Evolutionary conservation across 2,888 invertebrate species (phyloP), one percentile per base, ranked within the genome.

Genomic region (Acleris literana): DNA sequence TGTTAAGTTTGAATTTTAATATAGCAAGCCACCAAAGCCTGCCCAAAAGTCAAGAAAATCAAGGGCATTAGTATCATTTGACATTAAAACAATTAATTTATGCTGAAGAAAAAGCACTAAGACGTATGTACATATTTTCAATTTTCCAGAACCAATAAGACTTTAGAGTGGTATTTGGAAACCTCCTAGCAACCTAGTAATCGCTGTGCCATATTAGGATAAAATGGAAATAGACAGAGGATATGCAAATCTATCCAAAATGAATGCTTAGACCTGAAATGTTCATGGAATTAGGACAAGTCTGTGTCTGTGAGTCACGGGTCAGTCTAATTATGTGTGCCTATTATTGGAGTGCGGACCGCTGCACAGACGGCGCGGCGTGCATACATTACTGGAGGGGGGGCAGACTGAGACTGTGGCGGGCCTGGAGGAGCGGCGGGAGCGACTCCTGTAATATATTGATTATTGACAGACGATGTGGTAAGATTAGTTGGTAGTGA

Each of bases 361-460:
- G 44, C 61, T 54, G 64, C 62, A 57, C 57, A 66, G 66, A 66
- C 66, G 66, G 66, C 57, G 57, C 62, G 66, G 61, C 62, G 66
- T 57, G 66, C 56, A 66, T 66, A 66, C 55, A 61, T 65, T 61
- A 65, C 25, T 20, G 39, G 39, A 13, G 39, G 11, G 39, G 39
- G 39, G 39, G 39, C 25, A 25, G 25, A 25, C 25, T 1, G 25
- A 25, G 25, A 25, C 25, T 25, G 25, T 25, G 39, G 58, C 17
- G 9, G 44, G 60, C 33, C 33, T 44, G 51, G 0, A 16, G 29
- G 49, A 51, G 44, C 17, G 16, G 60, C 60, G 51, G 33, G 13
- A 33, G 65, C 65, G 65, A n/a, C 5, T 22, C 20, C 18, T 17
- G 5, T 51, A 20, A 2, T 49, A 48, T 20, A 51, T 25, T 25